Conservation (phyloP, 2,797 vertebrate genomes). For the Linurgus olivaceus region DNA sequence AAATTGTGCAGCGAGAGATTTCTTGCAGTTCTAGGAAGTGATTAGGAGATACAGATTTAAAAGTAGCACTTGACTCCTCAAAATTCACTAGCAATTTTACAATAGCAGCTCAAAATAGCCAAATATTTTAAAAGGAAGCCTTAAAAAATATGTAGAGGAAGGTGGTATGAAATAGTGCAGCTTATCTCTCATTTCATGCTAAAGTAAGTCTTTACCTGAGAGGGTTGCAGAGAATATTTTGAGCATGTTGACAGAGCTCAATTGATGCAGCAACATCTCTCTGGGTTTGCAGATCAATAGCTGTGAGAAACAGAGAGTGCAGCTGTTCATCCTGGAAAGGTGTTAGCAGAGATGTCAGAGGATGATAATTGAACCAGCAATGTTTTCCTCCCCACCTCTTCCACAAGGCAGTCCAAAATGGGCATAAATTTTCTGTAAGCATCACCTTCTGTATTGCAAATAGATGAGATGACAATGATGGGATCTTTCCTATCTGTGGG, state of each 20-base stretch:
- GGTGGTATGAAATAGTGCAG: not conserved
- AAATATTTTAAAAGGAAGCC: not conserved
- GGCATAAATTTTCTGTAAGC: not conserved
- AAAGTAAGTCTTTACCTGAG: not conserved
- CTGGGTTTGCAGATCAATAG: constrained; percentile 18
- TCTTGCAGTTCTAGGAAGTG: not conserved
- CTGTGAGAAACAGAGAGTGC: not conserved
- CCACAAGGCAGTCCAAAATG: not conserved
- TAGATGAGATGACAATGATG: not conserved
- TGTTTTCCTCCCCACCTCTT: not conserved
- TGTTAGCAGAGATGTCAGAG: constrained; percentile 30
- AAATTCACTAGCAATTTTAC: not conserved
- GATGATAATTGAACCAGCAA: not conserved
- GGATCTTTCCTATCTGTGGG: not conserved
- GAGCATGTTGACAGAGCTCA: not conserved
- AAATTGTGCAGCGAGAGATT: not conserved
- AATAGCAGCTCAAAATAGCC: not conserved
- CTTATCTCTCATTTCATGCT: not conserved
- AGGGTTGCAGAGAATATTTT: not conserved
- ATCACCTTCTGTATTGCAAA: not conserved
- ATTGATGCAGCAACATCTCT: not conserved
- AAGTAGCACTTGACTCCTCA: not conserved
- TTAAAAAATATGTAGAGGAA: not conserved
- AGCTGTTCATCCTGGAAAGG: not conserved
- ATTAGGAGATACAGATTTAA: not conserved